Percentiles rank a stretch among this genome's conserved stretches.
Conservation (phyloP, 1,140 invertebrate species). For the Heliconius hewitsoni region DNA sequence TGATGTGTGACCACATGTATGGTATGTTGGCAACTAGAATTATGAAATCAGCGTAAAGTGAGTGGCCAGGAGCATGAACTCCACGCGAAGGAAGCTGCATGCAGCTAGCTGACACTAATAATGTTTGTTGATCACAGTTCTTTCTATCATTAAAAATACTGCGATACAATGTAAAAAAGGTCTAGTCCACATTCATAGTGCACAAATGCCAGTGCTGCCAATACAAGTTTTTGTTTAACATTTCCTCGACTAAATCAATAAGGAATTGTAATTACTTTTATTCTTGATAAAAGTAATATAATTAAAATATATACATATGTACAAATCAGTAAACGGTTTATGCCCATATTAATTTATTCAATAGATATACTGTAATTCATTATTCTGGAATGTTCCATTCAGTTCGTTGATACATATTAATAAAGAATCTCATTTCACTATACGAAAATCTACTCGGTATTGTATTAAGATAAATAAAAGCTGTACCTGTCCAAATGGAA, state of each 20-base stretch:
- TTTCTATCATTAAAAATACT: not conserved
- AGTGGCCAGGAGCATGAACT: too few species aligned
- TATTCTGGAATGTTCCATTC: not conserved
- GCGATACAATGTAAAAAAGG: not conserved
- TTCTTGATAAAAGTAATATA: not conserved
- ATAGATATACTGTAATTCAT: not conserved
- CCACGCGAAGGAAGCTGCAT: too few species aligned
- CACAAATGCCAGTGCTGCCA: not conserved
- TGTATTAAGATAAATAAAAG: not conserved
- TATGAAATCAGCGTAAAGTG: too few species aligned
- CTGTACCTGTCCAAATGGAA: slow-evolving; percentile 23
- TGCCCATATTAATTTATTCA: not conserved
- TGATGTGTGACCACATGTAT: too few species aligned
- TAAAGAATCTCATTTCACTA: not conserved
- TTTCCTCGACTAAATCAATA: not conserved
- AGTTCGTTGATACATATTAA: not conserved
- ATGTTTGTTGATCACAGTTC: not conserved
- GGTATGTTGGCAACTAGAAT: too few species aligned
- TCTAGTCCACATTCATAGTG: not conserved
- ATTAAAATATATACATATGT: not conserved
- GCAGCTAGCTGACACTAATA: too few species aligned
- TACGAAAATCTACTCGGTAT: not conserved
- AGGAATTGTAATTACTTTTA: not conserved
- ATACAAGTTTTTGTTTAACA: not conserved
- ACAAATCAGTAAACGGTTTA: not conserved